Conservation (phyloP, 2,797 vertebrate species). For the Lepus oiostolus region DNA sequence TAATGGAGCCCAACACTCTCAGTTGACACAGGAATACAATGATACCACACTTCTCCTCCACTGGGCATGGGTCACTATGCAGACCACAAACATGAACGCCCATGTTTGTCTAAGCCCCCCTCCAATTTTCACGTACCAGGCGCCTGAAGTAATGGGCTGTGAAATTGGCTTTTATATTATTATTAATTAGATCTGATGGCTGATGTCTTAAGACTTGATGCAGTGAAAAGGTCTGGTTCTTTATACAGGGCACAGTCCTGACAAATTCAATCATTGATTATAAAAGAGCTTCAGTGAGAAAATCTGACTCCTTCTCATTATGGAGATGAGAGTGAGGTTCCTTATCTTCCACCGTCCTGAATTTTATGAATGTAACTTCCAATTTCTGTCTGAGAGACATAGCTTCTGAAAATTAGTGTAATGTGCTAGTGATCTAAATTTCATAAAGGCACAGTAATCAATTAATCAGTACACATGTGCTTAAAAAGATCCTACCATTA, state of each 20-base stretch:
- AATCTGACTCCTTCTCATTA: background rate
- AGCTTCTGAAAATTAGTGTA: background rate
- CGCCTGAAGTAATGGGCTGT: conserved; percentile 87
- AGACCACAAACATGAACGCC: conserved; percentile 79
- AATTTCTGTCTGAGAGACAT: background rate
- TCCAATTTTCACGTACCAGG: conserved; percentile 82
- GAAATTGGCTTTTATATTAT: conserved; percentile 89
- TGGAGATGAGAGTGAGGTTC: background rate
- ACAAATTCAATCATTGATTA: conserved; percentile 20
- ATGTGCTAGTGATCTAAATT: background rate
- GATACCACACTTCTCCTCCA: conserved; percentile 63
- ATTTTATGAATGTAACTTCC: conserved; percentile 11
- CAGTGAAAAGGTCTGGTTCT: conserved; percentile 60
- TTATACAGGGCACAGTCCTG: conserved; percentile 55
- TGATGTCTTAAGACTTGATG: conserved; percentile 76
- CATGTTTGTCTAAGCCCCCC: conserved; percentile 85
- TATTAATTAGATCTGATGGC: conserved; percentile 89
- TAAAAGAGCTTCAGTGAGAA: background rate
- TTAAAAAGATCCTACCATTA: background rate
- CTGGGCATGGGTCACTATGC: conserved; percentile 74
- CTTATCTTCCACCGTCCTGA: background rate
- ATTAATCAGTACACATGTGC: conserved; percentile 4
- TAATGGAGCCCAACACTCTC: conserved; percentile 84
- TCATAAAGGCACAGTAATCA: background rate
- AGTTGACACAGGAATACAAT: conserved; percentile 74